Evolutionary conservation across 2,113 vertebrate genomes (phyloP).

Genomic region (Clarias gariepinus): DNA sequence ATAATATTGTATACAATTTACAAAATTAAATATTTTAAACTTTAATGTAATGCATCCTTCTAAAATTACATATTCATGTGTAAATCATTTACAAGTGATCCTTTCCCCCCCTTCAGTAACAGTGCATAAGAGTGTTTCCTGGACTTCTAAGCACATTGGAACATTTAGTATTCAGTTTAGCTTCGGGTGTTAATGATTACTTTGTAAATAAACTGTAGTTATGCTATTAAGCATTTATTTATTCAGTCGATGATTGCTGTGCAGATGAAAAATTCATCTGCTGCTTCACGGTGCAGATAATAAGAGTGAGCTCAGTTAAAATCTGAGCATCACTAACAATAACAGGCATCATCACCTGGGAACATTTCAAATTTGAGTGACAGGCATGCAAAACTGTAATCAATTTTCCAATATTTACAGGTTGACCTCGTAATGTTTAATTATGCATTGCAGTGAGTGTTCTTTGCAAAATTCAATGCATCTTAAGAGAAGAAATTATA

Average conservation of each 20-base stretch:
- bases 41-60: neutral
- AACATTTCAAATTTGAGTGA: conserved; percentile 13
- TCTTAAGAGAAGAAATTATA: neutral
- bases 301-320: conserved; percentile 14
- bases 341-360: conserved; percentile 6
- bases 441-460: neutral
- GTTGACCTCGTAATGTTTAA: conserved; percentile 5
- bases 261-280: conserved; percentile 52
- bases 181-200: conserved; percentile 56
- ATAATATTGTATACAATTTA: neutral
- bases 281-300: conserved; percentile 19
- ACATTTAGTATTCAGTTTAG: neutral
- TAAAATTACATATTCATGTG: neutral
- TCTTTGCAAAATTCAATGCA: neutral
- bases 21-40: neutral
- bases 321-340: neutral
- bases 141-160: neutral
- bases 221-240: conserved; percentile 63
- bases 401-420: neutral
- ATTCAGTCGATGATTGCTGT: conserved; percentile 44
- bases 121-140: neutral
- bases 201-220: conserved; percentile 67
- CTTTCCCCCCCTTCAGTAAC: neutral
- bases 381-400: conserved; percentile 53
- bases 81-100: neutral